Conservation (phyloP, 2,888 invertebrate species). For the Calliphora vomitoria region DNA sequence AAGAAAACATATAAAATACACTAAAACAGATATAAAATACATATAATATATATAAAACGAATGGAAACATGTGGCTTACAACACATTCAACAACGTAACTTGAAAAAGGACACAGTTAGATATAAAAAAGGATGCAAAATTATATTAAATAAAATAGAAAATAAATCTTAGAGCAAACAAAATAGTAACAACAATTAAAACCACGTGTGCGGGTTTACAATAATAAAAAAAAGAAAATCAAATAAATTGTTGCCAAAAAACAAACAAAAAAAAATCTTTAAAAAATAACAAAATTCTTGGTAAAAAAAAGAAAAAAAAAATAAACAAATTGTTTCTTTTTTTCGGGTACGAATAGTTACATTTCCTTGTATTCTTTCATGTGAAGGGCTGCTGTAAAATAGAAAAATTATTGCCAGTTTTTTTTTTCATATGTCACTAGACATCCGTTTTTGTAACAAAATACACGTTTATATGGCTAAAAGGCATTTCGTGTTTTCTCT, state of each 20-base stretch:
- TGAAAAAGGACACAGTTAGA: constrained; percentile 47
- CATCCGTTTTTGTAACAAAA: constrained; percentile 11
- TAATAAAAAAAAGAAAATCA: background rate
- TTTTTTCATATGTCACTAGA: constrained; percentile 16
- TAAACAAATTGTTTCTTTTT: background rate
- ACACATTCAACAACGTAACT: constrained; percentile 70
- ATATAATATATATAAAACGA: constrained; percentile 64
- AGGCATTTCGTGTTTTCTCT: constrained; percentile 50
- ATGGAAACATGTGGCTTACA: constrained; percentile 56
- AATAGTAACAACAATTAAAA: constrained; percentile 35
- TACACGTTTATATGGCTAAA: constrained; percentile 32
- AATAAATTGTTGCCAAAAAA: constrained; percentile 29
- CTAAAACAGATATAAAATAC: constrained; percentile 20
- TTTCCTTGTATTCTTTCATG: background rate
- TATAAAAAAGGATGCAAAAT: constrained; percentile 11
- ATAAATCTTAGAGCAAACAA: constrained; percentile 1
- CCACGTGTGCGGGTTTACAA: background rate
- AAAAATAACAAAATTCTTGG: constrained; percentile 2
- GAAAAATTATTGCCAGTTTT: constrained; percentile 1
- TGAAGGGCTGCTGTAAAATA: background rate
- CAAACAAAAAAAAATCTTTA: background rate
- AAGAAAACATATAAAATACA: background rate
- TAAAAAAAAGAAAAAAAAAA: too few relatives aligned
- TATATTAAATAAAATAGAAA: constrained; percentile 1
- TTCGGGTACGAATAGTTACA: background rate